Percentiles rank a stretch among this genome's conserved stretches.
These are phyloP conservation scores for Heliconius melpomene DNA, from an alignment of 1,140 invertebrate genomes.

Conservation along the genomic window DNA sequence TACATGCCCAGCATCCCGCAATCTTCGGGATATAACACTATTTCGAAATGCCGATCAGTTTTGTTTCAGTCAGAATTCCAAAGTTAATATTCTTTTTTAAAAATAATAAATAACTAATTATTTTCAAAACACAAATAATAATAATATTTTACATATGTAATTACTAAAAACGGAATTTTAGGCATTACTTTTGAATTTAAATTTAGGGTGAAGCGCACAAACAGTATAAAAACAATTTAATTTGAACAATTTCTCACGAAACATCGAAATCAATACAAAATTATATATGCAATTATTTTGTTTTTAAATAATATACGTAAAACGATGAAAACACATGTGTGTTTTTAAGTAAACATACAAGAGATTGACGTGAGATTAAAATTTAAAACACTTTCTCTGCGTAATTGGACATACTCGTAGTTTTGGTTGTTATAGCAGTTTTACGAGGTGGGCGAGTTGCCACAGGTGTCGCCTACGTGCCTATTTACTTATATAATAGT, in stretches of 20 bases:
- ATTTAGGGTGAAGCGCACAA: no score
- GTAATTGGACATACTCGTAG: slow-evolving; percentile 53
- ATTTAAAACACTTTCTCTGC: slow-evolving; percentile 68
- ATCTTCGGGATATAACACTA: slow-evolving; percentile 50
- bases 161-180: no score
- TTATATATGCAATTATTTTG: neutral
- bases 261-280: neutral
- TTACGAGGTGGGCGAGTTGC: slow-evolving; percentile 42
- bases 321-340: neutral
- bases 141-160: no score
- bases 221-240: no score
- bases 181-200: no score
- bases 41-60: neutral
- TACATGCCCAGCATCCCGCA: slow-evolving; percentile 40
- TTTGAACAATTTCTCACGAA: neutral
- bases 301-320: neutral
- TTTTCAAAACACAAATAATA: neutral
- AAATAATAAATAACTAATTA: neutral
- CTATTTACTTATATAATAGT: slow-evolving; percentile 24
- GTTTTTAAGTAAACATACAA: neutral
- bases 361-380: slow-evolving; percentile 60
- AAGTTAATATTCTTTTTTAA: neutral
- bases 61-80: neutral
- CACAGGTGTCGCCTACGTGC: slow-evolving; percentile 29
- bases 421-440: slow-evolving; percentile 58